These are phyloP conservation scores for Lateolabrax maculatus DNA, from an alignment of 2,797 vertebrate species.

Conservation along the genomic window DNA sequence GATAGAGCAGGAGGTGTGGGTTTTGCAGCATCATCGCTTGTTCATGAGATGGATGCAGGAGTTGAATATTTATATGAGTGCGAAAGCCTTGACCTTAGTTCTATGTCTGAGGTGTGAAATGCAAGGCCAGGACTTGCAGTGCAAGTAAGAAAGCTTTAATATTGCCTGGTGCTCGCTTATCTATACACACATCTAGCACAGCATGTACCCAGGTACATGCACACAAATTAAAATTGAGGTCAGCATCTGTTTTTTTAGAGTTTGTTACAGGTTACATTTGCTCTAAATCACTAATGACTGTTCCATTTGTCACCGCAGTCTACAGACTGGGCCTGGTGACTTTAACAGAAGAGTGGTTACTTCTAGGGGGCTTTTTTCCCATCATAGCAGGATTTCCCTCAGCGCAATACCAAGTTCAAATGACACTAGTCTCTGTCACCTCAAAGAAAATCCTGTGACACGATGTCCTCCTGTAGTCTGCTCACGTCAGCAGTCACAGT, in stretches of 20 bases:
- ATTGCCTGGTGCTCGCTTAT: background rate
- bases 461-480: background rate
- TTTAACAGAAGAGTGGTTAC: background rate
- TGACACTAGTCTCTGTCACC: constrained; percentile 1
- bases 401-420: background rate
- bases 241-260: background rate
- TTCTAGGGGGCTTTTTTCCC: background rate
- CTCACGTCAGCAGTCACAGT: constrained; percentile 24
- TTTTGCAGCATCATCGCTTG: constrained; percentile 58
- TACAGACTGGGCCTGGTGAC: background rate
- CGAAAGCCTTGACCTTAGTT: constrained; percentile 4
- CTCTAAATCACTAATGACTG: background rate
- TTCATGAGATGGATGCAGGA: constrained; percentile 33
- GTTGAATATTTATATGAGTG: constrained; percentile 11
- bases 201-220: background rate
- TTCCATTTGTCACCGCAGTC: background rate
- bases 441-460: constrained; percentile 19
- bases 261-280: background rate
- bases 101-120: constrained; percentile 43
- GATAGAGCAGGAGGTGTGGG: constrained; percentile 44
- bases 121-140: background rate
- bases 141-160: background rate
- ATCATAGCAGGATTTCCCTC: constrained; percentile 21
- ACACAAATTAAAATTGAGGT: background rate
- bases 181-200: background rate